Conservation (phyloP, 2,888 invertebrate species). For the Dryococelus australis region DNA sequence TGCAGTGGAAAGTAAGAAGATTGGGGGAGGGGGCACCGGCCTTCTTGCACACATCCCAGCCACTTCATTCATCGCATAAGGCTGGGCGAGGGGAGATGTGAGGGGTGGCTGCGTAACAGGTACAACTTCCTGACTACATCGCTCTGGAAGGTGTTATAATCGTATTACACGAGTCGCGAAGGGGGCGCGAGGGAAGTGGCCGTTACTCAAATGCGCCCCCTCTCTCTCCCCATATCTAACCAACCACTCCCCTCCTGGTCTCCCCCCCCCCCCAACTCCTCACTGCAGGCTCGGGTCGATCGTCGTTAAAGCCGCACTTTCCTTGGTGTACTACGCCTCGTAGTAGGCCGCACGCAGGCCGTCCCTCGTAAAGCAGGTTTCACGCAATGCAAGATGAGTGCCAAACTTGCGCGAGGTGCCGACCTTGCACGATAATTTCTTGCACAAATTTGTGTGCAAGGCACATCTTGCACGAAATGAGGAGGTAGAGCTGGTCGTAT, state of each 20-base stretch:
- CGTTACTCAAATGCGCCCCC: background rate
- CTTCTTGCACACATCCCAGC: background rate
- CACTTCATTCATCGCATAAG: background rate
- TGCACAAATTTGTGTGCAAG: too few species aligned
- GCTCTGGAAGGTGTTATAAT: constrained; percentile 11
- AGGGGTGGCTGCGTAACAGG: background rate
- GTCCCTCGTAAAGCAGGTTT: too few species aligned
- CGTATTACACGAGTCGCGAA: background rate
- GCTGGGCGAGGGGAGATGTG: background rate
- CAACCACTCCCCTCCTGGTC: background rate
- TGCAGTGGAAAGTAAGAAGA: too few species aligned
- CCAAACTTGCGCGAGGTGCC: too few species aligned
- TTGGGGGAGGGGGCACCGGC: background rate
- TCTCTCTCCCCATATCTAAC: background rate
- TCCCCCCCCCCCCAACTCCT: background rate
- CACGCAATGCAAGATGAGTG: too few species aligned
- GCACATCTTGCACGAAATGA: too few species aligned
- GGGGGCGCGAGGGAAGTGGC: background rate
- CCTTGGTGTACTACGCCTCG: too few species aligned
- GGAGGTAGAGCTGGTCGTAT: too few species aligned
- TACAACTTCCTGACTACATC: constrained; percentile 11
- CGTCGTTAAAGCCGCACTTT: background rate
- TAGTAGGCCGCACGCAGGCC: too few species aligned
- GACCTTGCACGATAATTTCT: too few species aligned
- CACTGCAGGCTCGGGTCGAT: background rate